Evolutionary conservation across 1,140 invertebrate species (phyloP).

Genomic region (Procambarus virginalis): DNA sequence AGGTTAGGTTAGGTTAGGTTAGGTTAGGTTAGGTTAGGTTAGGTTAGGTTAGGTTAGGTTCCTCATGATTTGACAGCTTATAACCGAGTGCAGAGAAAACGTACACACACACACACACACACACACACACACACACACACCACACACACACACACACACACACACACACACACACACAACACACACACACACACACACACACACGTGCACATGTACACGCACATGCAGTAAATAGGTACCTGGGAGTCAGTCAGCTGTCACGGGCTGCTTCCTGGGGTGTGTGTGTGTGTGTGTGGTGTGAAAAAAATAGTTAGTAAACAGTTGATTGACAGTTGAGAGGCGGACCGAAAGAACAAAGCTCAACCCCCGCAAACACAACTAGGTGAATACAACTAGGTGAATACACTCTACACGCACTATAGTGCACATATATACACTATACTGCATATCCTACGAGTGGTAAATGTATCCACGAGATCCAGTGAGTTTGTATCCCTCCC

Average conservation of each 20-base stretch:
- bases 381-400: too few relatives aligned
- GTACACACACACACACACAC: not conserved
- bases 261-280: too few relatives aligned
- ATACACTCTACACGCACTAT: too few relatives aligned
- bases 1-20: not conserved
- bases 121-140: not conserved
- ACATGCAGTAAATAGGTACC: not conserved
- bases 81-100: not conserved
- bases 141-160: not conserved
- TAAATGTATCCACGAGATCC: too few relatives aligned
- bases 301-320: too few relatives aligned
- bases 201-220: not conserved
- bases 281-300: too few relatives aligned
- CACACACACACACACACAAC: conserved; percentile 21
- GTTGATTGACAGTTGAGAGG: too few relatives aligned
- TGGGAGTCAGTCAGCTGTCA: not conserved
- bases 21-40: not conserved
- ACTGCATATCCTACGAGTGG: too few relatives aligned
- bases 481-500: too few relatives aligned
- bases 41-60: not conserved
- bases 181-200: not conserved
- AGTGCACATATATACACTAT: too few relatives aligned
- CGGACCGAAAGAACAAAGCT: too few relatives aligned
- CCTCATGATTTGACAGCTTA: not conserved
- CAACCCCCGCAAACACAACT: too few relatives aligned